Evolutionary conservation across 2,797 vertebrate genomes (phyloP).

Genomic region (Streptopelia turtur): DNA sequence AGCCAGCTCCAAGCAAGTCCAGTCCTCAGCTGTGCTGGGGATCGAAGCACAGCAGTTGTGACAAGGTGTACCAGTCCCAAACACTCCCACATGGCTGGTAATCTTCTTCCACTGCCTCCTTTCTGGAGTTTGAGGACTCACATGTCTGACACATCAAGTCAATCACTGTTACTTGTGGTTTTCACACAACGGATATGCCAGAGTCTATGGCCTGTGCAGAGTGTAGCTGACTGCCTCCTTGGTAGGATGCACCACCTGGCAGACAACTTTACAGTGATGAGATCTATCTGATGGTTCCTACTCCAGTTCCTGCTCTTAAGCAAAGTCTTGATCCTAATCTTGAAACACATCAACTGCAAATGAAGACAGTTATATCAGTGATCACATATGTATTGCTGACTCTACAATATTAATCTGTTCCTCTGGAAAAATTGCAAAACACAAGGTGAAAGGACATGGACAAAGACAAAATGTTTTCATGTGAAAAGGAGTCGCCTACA

Average conservation of each 20-base stretch:
- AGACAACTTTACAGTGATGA: neutral
- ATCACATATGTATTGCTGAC: neutral
- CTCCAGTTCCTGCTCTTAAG: neutral
- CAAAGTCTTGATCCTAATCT: neutral
- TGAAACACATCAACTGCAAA: neutral
- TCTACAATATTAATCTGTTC: neutral
- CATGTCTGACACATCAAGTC: neutral
- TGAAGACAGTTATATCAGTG: neutral
- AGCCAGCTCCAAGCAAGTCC: accelerated
- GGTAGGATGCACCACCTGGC: accelerated
- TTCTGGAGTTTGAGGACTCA: neutral
- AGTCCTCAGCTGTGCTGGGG: neutral
- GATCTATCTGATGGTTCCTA: neutral
- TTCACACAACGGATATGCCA: neutral
- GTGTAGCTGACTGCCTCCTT: neutral
- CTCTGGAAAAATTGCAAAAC: neutral
- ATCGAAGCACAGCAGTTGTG: neutral
- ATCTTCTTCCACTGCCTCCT: neutral
- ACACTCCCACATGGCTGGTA: neutral
- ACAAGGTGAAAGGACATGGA: neutral
- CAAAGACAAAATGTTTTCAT: neutral
- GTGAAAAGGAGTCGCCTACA: neutral
- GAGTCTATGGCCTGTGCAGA: neutral
- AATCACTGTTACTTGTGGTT: neutral
- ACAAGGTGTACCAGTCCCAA: neutral